Conservation (phyloP, 2,113 vertebrate genomes). For the Pyxicephalus adspersus region DNA sequence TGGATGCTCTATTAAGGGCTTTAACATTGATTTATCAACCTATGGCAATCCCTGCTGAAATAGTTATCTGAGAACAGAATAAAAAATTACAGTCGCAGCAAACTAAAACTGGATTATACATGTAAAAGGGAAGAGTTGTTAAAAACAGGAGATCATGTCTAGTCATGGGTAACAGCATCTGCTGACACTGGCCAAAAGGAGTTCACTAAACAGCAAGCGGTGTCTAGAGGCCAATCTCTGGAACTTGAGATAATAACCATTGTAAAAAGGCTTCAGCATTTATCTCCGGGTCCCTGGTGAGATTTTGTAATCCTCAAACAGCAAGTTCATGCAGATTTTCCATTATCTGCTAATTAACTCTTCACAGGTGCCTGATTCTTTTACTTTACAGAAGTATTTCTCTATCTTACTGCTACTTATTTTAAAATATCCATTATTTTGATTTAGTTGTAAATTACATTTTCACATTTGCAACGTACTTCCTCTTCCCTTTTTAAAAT, state of each 20-base stretch:
- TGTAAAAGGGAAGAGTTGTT: constrained; percentile 5
- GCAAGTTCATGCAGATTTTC: constrained; percentile 51
- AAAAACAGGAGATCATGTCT: neutral
- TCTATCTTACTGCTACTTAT: neutral
- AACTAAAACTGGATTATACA: neutral
- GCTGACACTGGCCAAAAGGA: constrained; percentile 38
- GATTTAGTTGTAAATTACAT: neutral
- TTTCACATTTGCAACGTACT: neutral
- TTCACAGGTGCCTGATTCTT: constrained; percentile 39
- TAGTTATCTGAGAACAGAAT: neutral
- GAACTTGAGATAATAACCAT: constrained; percentile 49
- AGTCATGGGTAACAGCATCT: constrained; percentile 7
- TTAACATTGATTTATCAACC: no score
- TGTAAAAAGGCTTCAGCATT: constrained; percentile 43
- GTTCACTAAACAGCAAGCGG: constrained; percentile 38
- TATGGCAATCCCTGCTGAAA: no score
- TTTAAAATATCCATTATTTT: constrained; percentile 8
- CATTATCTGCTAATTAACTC: constrained; percentile 52
- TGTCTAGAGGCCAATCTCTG: constrained; percentile 47
- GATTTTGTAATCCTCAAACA: constrained; percentile 42
- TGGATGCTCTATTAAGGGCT: no score
- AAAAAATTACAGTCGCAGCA: neutral
- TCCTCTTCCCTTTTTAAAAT: no score
- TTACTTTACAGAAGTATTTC: neutral
- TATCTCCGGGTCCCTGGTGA: constrained; percentile 43